Evolutionary conservation across 2,888 invertebrate species (phyloP).

Genomic region (Dryomyza anilis): DNA sequence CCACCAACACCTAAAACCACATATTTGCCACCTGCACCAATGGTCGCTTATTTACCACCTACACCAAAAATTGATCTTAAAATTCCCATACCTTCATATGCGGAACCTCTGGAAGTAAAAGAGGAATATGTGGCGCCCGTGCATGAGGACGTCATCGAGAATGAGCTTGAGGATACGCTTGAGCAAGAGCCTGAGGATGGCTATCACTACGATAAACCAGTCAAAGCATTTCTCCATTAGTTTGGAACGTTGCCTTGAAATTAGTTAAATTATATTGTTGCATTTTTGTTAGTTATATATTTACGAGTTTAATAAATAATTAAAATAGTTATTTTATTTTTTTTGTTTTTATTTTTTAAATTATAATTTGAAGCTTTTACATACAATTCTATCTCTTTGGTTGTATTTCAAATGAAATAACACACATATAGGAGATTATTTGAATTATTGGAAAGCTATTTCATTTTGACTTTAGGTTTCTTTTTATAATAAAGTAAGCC

Average conservation of each 20-base stretch:
- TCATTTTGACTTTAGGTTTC: too few species aligned
- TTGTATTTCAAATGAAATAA: too few species aligned
- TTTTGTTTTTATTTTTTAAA: too few species aligned
- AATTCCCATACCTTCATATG: constrained; percentile 54
- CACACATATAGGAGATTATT: too few species aligned
- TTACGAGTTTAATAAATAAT: too few species aligned
- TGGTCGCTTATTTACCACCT: constrained; percentile 41
- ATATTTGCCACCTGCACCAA: constrained; percentile 35
- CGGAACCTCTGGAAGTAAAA: constrained; percentile 48
- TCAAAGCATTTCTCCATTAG: constrained; percentile 44
- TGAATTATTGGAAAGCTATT: too few species aligned
- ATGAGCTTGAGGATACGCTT: constrained; percentile 15
- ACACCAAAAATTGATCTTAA: constrained; percentile 35
- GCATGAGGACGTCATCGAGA: constrained; percentile 26
- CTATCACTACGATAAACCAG: constrained; percentile 47
- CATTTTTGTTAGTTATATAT: too few species aligned
- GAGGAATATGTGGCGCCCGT: constrained; percentile 44
- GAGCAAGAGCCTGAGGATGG: constrained; percentile 38
- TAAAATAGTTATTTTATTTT: too few species aligned
- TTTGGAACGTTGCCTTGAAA: not conserved
- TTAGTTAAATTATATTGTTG: not conserved
- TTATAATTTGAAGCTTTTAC: too few species aligned
- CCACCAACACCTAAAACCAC: constrained; percentile 40
- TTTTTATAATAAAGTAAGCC: too few species aligned
- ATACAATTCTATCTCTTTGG: too few species aligned